These are phyloP conservation scores for Nasonia oneida DNA, from an alignment of 2,888 invertebrate species.

Conservation along the genomic window DNA sequence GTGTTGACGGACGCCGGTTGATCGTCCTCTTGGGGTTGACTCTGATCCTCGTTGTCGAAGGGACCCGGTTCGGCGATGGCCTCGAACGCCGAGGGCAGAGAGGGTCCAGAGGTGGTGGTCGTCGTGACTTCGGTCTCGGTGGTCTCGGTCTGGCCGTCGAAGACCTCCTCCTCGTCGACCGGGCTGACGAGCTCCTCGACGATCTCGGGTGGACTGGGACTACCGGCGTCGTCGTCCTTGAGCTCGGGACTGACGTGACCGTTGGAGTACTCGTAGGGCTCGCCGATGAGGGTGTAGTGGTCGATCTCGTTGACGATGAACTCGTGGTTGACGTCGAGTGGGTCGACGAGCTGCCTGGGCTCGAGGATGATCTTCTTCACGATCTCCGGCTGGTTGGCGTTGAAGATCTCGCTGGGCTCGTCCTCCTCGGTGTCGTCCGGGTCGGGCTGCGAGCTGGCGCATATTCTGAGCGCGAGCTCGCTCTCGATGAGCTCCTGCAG, in stretches of 20 bases:
- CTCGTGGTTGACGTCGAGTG: conserved; percentile 70
- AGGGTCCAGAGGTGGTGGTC: conserved; percentile 53
- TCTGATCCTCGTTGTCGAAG: conserved; percentile 15
- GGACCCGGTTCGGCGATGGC: conserved; percentile 4
- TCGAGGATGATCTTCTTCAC: conserved; percentile 72
- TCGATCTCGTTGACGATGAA: conserved; percentile 74
- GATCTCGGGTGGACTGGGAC: background rate
- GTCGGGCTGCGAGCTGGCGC: conserved; percentile 65
- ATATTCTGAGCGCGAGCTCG: conserved; percentile 75
- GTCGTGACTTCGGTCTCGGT: conserved; percentile 49
- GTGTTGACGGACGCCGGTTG: conserved; percentile 38
- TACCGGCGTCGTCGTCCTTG: background rate
- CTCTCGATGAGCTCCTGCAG: conserved; percentile 77
- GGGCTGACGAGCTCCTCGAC: background rate
- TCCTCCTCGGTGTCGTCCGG: conserved; percentile 63
- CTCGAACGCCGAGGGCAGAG: conserved; percentile 54
- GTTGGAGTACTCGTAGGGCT: conserved; percentile 72
- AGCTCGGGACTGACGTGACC: conserved; percentile 66
- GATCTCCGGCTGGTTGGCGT: conserved; percentile 67
- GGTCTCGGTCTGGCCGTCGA: conserved; percentile 50
- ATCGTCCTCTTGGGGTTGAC: conserved; percentile 27
- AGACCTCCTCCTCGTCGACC: conserved; percentile 41
- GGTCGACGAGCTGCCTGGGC: conserved; percentile 63
- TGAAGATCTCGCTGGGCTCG: conserved; percentile 54
- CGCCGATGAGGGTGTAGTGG: conserved; percentile 70